These are phyloP conservation scores for Cotesia vestalis DNA, from an alignment of 1,140 invertebrate genomes.

Conservation along the genomic window DNA sequence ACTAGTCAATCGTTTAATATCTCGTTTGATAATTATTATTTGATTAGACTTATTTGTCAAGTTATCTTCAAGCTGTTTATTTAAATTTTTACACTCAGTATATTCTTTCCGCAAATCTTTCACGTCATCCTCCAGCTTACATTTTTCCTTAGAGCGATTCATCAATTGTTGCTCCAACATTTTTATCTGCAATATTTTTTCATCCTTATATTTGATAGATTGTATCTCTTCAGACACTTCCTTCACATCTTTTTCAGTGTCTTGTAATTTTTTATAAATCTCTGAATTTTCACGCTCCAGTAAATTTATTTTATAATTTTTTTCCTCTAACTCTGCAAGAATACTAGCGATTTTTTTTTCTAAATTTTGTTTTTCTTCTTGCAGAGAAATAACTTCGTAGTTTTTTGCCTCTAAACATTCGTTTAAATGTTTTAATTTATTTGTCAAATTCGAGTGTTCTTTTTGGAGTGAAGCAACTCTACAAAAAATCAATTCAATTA, in stretches of 20 bases:
- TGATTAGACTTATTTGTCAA: constrained; percentile 11
- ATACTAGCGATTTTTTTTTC: background rate
- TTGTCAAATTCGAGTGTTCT: constrained; percentile 17
- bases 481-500: constrained; percentile 1
- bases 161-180: constrained; percentile 14
- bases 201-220: background rate
- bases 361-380: constrained; percentile 12
- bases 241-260: constrained; percentile 3
- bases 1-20: constrained; percentile 20
- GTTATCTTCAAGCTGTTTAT: constrained; percentile 18
- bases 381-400: background rate
- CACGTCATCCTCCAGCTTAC: constrained; percentile 15
- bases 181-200: constrained; percentile 7
- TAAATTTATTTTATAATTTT: background rate
- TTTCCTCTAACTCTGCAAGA: background rate
- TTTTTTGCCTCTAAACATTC: constrained; percentile 3
- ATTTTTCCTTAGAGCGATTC: constrained; percentile 11
- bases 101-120: constrained; percentile 12
- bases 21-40: constrained; percentile 20
- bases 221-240: background rate
- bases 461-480: constrained; percentile 19
- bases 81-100: background rate
- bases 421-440: constrained; percentile 15
- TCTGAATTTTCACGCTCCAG: background rate
- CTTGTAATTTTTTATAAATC: constrained; percentile 11